A percentile compares a stretch with the other conserved stretches of the same genome.
phyloP scores from a whole-genome alignment of 2,113 vertebrate genomes.

The Brachypteracias leptosomus region DNA sequence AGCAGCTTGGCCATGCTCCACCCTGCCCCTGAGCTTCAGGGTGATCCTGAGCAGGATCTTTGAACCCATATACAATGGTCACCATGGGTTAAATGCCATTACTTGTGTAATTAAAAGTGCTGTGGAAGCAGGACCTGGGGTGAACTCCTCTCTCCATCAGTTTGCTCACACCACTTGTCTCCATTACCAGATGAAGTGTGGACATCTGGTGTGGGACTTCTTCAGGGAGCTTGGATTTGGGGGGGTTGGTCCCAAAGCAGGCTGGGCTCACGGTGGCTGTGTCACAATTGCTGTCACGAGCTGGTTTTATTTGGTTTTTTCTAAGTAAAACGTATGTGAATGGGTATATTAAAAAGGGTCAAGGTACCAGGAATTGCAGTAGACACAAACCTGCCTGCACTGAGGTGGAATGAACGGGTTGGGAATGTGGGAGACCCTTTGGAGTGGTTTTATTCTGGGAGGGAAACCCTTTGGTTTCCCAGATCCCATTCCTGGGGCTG shows the following conservation, averaged over 20 bases:
- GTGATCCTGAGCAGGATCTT: background rate
- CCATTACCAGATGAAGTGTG: accelerated
- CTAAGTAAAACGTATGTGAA: background rate
- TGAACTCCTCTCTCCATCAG: accelerated
- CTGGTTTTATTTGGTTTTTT: background rate
- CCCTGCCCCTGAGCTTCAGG: background rate
- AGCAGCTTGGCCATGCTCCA: background rate
- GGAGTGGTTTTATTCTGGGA: too few relatives aligned
- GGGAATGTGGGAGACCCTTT: too few relatives aligned
- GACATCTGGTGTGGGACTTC: background rate
- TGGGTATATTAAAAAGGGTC: too few relatives aligned
- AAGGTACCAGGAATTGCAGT: too few relatives aligned
- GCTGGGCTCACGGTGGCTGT: background rate
- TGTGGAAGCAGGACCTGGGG: accelerated
- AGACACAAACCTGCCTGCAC: too few relatives aligned
- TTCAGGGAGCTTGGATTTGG: accelerated
- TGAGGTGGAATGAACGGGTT: too few relatives aligned
- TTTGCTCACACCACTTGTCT: background rate
- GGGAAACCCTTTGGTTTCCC: background rate
- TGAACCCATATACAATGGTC: accelerated
- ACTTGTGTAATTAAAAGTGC: background rate
- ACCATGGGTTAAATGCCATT: accelerated
- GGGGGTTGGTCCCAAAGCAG: background rate
- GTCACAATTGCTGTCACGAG: background rate
- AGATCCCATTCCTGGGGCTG: accelerated